Percentiles rank a stretch among this genome's conserved stretches.
Conservation (phyloP, 2,113 vertebrate genomes). For the Dicrurus megarhynchus region DNA sequence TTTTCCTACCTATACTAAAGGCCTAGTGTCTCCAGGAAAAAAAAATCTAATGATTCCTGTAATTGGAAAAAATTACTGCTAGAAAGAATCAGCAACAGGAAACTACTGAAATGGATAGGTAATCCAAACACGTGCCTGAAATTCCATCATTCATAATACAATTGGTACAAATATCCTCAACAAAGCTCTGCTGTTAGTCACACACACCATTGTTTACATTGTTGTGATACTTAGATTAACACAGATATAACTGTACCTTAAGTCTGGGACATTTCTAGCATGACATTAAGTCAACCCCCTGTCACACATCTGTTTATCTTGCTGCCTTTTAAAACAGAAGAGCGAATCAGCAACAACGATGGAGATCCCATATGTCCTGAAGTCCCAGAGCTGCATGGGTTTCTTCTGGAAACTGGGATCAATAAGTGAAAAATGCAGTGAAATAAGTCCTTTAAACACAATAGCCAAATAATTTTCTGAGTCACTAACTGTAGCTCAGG, state of each 20-base stretch:
- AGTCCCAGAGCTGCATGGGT: neutral
- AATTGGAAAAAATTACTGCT: constrained; percentile 86
- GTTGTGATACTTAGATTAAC: constrained; percentile 2
- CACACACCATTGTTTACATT: neutral
- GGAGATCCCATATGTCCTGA: neutral
- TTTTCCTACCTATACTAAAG: constrained; percentile 82
- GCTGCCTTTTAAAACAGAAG: neutral
- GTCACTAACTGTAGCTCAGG: neutral
- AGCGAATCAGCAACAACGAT: neutral
- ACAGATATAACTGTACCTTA: neutral
- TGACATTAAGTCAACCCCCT: neutral
- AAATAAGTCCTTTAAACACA: constrained; percentile 2
- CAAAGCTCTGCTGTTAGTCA: constrained; percentile 46
- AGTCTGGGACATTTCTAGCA: neutral
- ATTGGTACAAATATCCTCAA: constrained; percentile 24
- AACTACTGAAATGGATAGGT: constrained; percentile 50
- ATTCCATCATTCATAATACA: constrained; percentile 66
- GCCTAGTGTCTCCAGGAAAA: constrained; percentile 78
- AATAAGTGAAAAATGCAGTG: neutral
- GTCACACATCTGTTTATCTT: neutral
- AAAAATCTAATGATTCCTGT: constrained; percentile 71
- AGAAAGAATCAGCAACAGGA: constrained; percentile 67
- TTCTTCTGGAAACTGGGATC: neutral
- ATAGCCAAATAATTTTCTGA: neutral
- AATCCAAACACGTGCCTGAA: constrained; percentile 65